Percentiles rank a stretch among this genome's conserved stretches.
Conservation (phyloP, 1,140 invertebrate genomes). For the Micrasema minimum region DNA sequence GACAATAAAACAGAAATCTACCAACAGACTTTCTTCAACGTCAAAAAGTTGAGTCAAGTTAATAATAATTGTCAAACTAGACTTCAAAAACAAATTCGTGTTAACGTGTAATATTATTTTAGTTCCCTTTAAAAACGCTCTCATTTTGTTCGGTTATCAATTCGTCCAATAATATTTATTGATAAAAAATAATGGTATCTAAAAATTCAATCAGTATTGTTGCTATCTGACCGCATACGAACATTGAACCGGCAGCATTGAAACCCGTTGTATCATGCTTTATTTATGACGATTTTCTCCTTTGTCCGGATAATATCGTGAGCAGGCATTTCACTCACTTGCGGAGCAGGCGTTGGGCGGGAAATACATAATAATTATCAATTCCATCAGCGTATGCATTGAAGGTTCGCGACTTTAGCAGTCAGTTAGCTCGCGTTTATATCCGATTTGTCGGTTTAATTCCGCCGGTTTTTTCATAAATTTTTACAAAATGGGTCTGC, state of each 20-base stretch:
- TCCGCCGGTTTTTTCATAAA: neutral
- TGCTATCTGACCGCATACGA: neutral
- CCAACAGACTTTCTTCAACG: no score
- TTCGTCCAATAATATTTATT: no score
- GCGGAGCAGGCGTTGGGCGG: slow-evolving; percentile 1
- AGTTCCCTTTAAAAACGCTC: no score
- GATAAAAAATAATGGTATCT: no score
- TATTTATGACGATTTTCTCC: slow-evolving; percentile 7
- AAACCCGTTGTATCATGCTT: neutral
- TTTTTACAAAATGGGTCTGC: slow-evolving; percentile 40
- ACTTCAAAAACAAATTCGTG: no score
- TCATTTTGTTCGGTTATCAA: no score
- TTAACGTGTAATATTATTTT: no score
- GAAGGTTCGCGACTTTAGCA: neutral
- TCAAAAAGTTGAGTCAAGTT: no score
- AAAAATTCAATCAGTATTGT: neutral
- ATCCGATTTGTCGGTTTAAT: neutral
- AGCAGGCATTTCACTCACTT: neutral
- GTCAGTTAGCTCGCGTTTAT: neutral
- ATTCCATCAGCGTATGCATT: neutral
- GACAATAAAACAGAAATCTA: no score
- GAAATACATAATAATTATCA: neutral
- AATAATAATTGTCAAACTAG: no score
- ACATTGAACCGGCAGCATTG: slow-evolving; percentile 3
- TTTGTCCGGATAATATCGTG: neutral